phyloP scores from a whole-genome alignment of 2,888 invertebrate species.

The Hyposoter dolosus region DNA sequence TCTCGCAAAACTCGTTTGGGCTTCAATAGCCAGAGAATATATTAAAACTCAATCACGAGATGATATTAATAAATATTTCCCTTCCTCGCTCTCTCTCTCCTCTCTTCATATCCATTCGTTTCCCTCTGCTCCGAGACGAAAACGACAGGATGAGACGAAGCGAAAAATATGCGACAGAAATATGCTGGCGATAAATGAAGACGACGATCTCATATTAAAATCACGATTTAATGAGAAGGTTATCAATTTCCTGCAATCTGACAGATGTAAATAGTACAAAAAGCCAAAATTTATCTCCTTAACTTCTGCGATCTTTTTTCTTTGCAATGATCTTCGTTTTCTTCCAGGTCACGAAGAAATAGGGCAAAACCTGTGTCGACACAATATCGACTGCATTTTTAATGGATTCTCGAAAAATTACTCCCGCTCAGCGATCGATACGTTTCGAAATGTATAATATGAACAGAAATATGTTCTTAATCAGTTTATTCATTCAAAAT shows the following conservation, averaged over 20 bases:
- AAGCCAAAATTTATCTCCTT: not conserved
- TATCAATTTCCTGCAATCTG: conserved; percentile 22
- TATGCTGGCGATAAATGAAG: conserved; percentile 13
- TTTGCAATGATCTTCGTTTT: not conserved
- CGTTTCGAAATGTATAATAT: too few relatives aligned
- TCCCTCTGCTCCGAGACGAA: not conserved
- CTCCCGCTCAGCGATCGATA: too few relatives aligned
- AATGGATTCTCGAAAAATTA: not conserved
- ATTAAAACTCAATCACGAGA: conserved; percentile 56
- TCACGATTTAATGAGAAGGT: conserved; percentile 20
- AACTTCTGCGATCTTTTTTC: not conserved
- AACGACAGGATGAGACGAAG: not conserved
- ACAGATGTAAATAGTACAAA: not conserved
- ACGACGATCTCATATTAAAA: conserved; percentile 38
- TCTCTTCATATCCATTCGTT: too few relatives aligned
- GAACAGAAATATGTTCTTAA: not conserved
- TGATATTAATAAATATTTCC: conserved; percentile 60
- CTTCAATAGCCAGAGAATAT: conserved; percentile 17
- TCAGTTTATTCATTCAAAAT: not conserved
- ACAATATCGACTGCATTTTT: not conserved
- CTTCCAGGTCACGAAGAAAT: too few relatives aligned
- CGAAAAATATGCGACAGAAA: conserved; percentile 47
- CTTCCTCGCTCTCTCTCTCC: not conserved
- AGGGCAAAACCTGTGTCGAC: too few relatives aligned
- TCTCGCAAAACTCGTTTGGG: not conserved